phyloP scores from a whole-genome alignment of 2,797 vertebrate genomes.

The Enteromius trimaculatus region DNA sequence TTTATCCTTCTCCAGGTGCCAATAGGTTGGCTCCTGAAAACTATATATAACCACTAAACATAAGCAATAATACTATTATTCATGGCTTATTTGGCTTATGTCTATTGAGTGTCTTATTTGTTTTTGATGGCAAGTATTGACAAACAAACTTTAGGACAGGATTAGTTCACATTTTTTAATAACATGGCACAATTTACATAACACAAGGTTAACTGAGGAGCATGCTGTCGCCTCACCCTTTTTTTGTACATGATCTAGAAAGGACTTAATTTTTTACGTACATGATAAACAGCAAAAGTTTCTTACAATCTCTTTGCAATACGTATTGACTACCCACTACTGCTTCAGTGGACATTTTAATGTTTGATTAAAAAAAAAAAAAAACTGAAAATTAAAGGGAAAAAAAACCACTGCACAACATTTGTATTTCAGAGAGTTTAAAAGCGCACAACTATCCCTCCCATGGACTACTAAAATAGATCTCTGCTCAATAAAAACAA shows the following conservation, averaged over 20 bases:
- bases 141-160: conserved; percentile 47
- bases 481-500: conserved; percentile 97
- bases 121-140: neutral
- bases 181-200: conserved; percentile 99
- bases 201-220: conserved; percentile 98
- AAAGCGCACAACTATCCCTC: conserved; percentile 99
- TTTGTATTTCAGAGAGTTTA: conserved; percentile 94
- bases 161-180: conserved; percentile 99
- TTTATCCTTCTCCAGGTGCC: too few species aligned
- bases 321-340: conserved; percentile 95
- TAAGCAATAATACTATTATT: neutral
- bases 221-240: conserved; percentile 92
- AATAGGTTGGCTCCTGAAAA: too few species aligned
- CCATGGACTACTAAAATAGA: conserved; percentile 99
- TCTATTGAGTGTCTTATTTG: neutral
- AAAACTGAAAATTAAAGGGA: conserved; percentile 71
- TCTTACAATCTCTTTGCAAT: conserved; percentile 97
- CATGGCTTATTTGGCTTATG: neutral
- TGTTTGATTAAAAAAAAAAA: conserved; percentile 71
- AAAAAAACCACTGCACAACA: conserved; percentile 89
- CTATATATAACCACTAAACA: neutral
- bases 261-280: conserved; percentile 92
- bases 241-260: conserved; percentile 95
- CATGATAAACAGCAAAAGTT: conserved; percentile 96
- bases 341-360: conserved; percentile 91